Evolutionary conservation across 2,113 vertebrate genomes (phyloP).

Genomic region (Peucedramus taeniatus): DNA sequence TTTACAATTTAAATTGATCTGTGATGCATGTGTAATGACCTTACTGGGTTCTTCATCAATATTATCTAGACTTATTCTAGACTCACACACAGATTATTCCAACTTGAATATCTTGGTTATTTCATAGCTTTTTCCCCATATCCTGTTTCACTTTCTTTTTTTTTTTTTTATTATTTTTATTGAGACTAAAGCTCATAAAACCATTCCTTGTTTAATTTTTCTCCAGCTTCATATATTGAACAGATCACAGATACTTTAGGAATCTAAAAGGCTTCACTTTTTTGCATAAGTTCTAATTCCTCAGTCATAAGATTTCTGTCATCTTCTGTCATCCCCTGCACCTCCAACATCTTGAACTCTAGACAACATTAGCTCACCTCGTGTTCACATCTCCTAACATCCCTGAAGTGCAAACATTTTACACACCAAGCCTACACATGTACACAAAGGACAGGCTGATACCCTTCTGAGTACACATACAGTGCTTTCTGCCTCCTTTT

Average conservation of each 20-base stretch:
- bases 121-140: not conserved
- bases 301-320: not conserved
- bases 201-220: not conserved
- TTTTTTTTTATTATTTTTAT: not conserved
- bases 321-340: not conserved
- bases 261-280: not conserved
- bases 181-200: not conserved
- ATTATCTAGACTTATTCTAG: not conserved
- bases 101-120: not conserved
- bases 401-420: not conserved
- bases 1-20: not conserved
- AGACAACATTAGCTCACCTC: not conserved
- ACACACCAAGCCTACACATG: too few relatives aligned
- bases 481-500: not conserved
- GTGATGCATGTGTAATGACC: not conserved
- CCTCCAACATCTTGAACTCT: not conserved
- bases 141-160: accelerated
- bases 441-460: not conserved
- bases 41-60: not conserved
- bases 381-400: not conserved
- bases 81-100: not conserved
- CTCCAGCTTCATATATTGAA: not conserved
- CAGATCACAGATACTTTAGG: not conserved
- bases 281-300: not conserved
- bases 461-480: not conserved